Evolutionary conservation across 2,888 invertebrate species (phyloP).

Genomic region (Drosophila villosipedis): DNA sequence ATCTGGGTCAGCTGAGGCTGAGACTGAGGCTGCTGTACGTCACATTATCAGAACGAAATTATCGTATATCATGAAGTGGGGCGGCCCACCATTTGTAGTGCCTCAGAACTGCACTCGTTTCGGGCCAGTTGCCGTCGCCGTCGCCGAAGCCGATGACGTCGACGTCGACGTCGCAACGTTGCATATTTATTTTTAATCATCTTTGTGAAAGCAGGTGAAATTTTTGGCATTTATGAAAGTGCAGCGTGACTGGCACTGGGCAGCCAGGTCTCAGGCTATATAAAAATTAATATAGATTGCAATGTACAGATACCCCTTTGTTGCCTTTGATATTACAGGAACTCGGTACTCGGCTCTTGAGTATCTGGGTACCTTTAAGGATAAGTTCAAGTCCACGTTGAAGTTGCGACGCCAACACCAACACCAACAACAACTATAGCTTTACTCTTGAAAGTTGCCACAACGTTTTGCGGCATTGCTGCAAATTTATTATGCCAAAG

Average conservation of each 20-base stretch:
- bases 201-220: constrained; percentile 84
- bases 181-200: constrained; percentile 82
- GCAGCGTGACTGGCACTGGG: constrained; percentile 75
- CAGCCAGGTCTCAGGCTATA: constrained; percentile 45
- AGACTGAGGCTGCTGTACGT: constrained; percentile 61
- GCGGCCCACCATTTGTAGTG: constrained; percentile 33
- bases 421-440: constrained; percentile 48
- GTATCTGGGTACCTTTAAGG: constrained; percentile 27
- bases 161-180: constrained; percentile 42
- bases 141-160: constrained; percentile 13
- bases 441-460: constrained; percentile 61
- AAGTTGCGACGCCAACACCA: constrained; percentile 1
- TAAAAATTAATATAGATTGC: constrained; percentile 83
- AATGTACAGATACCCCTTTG: constrained; percentile 68
- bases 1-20: constrained; percentile 65
- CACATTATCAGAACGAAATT: constrained; percentile 82
- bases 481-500: constrained; percentile 83
- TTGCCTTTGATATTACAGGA: constrained; percentile 33
- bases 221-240: constrained; percentile 82
- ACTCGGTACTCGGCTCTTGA: constrained; percentile 6
- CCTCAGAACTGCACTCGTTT: constrained; percentile 67
- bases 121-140: constrained; percentile 35
- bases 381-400: constrained; percentile 21
- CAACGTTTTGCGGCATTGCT: constrained; percentile 65
- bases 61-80: constrained; percentile 76